These are phyloP conservation scores for Corythoichthys intestinalis DNA, from an alignment of 2,113 vertebrate species.

Conservation along the genomic window DNA sequence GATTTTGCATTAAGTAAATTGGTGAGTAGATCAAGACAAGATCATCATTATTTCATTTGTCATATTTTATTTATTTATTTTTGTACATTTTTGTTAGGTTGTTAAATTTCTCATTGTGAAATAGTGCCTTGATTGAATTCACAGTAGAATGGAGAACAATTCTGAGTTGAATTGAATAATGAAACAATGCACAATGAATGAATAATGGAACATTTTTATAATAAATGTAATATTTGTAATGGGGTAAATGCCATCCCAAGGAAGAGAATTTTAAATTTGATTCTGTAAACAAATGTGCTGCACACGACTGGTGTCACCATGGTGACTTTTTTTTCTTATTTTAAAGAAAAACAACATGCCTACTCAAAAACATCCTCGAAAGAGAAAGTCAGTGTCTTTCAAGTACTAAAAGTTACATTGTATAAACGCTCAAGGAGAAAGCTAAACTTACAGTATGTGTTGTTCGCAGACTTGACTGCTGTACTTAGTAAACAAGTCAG, in stretches of 20 bases:
- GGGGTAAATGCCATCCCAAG: not conserved
- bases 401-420: not conserved
- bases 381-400: not conserved
- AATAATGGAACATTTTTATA: no score
- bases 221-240: not conserved
- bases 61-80: no score
- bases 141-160: not conserved
- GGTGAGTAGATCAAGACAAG: no score
- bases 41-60: no score
- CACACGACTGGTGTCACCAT: not conserved
- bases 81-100: no score
- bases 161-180: not conserved
- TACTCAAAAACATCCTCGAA: not conserved
- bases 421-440: not conserved
- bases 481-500: conserved; percentile 13
- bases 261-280: not conserved
- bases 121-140: not conserved
- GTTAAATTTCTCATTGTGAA: not conserved
- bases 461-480: not conserved
- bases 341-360: not conserved
- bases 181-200: no score
- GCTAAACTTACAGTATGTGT: not conserved
- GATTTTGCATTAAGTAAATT: no score
- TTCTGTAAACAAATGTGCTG: not conserved
- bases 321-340: not conserved